These are phyloP conservation scores for Leucozona laternaria DNA, from an alignment of 2,888 invertebrate genomes.

Conservation along the genomic window DNA sequence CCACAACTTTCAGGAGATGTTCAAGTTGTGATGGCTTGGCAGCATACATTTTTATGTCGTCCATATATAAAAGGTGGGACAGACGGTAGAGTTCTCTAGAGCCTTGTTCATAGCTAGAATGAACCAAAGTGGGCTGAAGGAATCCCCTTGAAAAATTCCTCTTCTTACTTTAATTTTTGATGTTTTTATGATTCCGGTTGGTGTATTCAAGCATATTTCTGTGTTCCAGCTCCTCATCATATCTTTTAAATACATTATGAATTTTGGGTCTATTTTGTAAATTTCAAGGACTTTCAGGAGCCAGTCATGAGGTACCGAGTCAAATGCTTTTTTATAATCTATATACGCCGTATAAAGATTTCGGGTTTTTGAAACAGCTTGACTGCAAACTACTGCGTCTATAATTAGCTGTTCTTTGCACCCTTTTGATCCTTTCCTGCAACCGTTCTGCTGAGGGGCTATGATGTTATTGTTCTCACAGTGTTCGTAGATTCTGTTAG, in stretches of 20 bases:
- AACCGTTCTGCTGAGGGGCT: too few species aligned
- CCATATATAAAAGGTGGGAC: too few species aligned
- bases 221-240: not conserved
- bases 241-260: not conserved
- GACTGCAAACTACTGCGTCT: not conserved
- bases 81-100: too few species aligned
- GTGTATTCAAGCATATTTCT: not conserved
- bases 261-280: not conserved
- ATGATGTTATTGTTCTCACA: too few species aligned
- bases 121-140: not conserved
- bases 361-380: not conserved
- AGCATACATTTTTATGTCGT: too few species aligned
- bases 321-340: conserved; percentile 22
- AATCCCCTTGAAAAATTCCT: not conserved
- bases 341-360: not conserved
- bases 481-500: too few species aligned
- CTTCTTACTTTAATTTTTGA: too few species aligned
- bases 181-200: not conserved
- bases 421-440: too few species aligned
- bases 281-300: not conserved
- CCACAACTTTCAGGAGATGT: too few species aligned
- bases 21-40: too few species aligned
- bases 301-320: not conserved
- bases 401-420: too few species aligned
- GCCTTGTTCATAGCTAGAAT: not conserved